These are phyloP conservation scores for Timema podura DNA, from an alignment of 2,888 invertebrate genomes.

Conservation along the genomic window DNA sequence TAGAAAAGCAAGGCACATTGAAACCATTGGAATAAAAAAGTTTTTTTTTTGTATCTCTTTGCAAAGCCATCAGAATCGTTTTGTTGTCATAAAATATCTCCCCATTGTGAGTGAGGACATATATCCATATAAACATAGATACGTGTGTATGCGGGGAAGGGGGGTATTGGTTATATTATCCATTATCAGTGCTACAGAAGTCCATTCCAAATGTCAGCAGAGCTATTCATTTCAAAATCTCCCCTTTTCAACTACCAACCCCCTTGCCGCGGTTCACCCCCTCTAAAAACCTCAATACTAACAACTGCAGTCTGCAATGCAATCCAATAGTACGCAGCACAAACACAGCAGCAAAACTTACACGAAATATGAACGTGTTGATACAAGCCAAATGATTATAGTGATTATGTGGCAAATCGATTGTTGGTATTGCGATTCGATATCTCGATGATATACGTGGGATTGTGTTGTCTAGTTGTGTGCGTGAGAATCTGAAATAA, in stretches of 20 bases:
- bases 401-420: no score
- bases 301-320: no score
- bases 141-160: neutral
- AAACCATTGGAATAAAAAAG: neutral
- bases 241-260: constrained; percentile 3
- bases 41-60: no score
- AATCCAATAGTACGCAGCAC: no score
- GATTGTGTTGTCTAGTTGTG: neutral
- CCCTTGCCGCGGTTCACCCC: neutral
- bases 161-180: constrained; percentile 15
- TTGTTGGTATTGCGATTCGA: neutral
- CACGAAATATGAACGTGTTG: no score
- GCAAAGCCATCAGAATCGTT: constrained; percentile 15
- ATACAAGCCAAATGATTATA: no score
- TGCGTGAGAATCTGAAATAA: constrained; percentile 12
- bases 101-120: constrained; percentile 3
- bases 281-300: no score
- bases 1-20: constrained; percentile 9
- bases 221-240: constrained; percentile 13
- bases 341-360: no score
- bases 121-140: neutral
- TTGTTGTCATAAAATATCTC: constrained; percentile 15
- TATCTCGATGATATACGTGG: neutral
- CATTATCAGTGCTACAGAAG: constrained; percentile 12
- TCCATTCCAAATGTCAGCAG: constrained; percentile 16